Evolutionary conservation across 1,140 invertebrate species (phyloP), one percentile per base, ranked within the genome.

Genomic region (Notospermus geniculatus): DNA sequence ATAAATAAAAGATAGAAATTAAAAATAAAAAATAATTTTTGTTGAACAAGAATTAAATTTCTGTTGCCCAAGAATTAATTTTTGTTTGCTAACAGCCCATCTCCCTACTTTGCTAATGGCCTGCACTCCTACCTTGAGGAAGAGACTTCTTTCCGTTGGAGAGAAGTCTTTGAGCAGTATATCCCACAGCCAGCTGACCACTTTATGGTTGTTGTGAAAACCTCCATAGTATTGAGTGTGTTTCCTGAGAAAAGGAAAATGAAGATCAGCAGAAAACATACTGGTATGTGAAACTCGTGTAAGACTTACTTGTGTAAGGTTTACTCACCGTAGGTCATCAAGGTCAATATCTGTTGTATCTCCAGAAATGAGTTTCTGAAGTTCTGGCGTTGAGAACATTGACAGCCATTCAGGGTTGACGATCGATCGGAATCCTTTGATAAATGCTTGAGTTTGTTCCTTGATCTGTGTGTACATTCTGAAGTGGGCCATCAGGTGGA

Each of bases 221-320:
- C 97, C 97, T 39, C 97, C 97, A 83, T 97, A 99, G 83, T 99
- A 99, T 82, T 97, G 93, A 1, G 95, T 98, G 81, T 98, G 89
- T 68, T 88, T 88, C 57, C 84, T 84, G 63, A n/a, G n/a, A 11
- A 73, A 67, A 25, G 56, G 63, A 63, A 62, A n/a, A n/a, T n/a
- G n/a, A n/a, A n/a, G n/a, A n/a, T n/a, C n/a, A n/a, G n/a, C n/a
- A n/a, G n/a, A n/a, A n/a, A n/a, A n/a, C n/a, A n/a, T n/a, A n/a
- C 9, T 45, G 30, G 30, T 11, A 46, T 13, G 17, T 50, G 7
- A 39, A 13, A 28, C 15, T 2, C n/a, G 32, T 22, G 22, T 30
- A 17, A 2, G 22, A 9, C 7, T 23, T n/a, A 46, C 13, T 11
- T 23, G 36, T 13, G 13, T 41, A 11, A 39, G 15, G 19, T 15